phyloP scores from a whole-genome alignment of 2,888 invertebrate species.

The Andrena minutula region DNA sequence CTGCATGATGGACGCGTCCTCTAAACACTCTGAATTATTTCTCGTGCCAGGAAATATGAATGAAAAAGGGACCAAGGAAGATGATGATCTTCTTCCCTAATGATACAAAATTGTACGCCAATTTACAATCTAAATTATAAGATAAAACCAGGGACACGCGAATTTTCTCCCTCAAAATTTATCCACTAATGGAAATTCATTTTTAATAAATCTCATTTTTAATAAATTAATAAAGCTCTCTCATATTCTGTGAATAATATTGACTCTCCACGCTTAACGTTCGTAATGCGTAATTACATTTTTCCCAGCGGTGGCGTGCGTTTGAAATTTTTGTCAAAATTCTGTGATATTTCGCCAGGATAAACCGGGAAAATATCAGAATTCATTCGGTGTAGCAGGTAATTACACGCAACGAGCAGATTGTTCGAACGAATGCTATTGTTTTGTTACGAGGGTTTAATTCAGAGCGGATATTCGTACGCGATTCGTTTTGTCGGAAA shows the following conservation, averaged over 20 bases:
- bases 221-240: too few species aligned
- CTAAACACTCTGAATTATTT: slow-evolving; percentile 30
- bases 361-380: neutral
- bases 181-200: too few species aligned
- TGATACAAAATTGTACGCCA: neutral
- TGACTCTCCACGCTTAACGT: neutral
- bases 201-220: too few species aligned
- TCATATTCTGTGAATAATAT: too few species aligned
- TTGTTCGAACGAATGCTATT: slow-evolving; percentile 24
- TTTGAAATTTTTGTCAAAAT: slow-evolving; percentile 12
- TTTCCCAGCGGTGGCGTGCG: neutral
- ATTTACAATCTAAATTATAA: neutral
- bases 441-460: slow-evolving; percentile 2
- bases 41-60: slow-evolving; percentile 11
- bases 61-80: slow-evolving; percentile 4
- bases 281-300: neutral
- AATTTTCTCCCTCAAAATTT: too few species aligned
- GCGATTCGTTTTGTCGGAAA: slow-evolving; percentile 17
- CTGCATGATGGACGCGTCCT: slow-evolving; percentile 23
- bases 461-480: slow-evolving; percentile 11
- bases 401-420: slow-evolving; percentile 6
- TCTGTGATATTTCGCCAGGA: neutral
- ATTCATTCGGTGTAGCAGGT: neutral
- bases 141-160: too few species aligned
- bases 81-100: neutral